Evolutionary conservation across 2,888 invertebrate species (phyloP).

Genomic region (Plagodis pulveraria): DNA sequence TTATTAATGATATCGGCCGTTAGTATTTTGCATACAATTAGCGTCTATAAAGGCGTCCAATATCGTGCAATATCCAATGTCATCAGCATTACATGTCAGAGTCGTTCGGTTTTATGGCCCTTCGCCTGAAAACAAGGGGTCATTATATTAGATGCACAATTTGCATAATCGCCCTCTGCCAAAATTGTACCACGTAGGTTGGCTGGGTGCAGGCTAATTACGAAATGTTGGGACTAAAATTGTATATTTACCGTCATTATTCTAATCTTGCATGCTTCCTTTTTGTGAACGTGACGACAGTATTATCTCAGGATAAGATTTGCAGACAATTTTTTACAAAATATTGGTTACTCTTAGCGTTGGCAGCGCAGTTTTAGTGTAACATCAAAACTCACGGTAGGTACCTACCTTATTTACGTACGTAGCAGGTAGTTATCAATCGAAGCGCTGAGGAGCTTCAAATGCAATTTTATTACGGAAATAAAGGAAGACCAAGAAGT

Average conservation of each 20-base stretch:
- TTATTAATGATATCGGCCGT: slow-evolving; percentile 6
- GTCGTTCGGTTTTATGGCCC: slow-evolving; percentile 17
- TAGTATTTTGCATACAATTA: slow-evolving; percentile 17
- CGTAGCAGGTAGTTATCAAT: too few species aligned
- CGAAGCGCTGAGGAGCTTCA: too few species aligned
- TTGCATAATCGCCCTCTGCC: slow-evolving; percentile 19
- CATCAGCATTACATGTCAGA: slow-evolving; percentile 13
- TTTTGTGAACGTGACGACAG: slow-evolving; percentile 12
- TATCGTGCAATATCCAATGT: slow-evolving; percentile 15
- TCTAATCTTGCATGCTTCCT: slow-evolving; percentile 5
- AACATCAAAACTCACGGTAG: too few species aligned
- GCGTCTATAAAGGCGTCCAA: slow-evolving; percentile 2
- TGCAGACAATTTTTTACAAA: too few species aligned
- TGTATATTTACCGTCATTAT: slow-evolving; percentile 12
- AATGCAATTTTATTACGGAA: too few species aligned
- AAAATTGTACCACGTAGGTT: slow-evolving; percentile 15
- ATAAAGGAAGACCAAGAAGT: too few species aligned
- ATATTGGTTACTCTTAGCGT: too few species aligned
- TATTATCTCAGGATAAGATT: too few species aligned
- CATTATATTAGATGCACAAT: slow-evolving; percentile 18
- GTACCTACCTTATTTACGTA: too few species aligned
- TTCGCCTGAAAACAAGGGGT: slow-evolving; percentile 16
- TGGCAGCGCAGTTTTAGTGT: too few species aligned
- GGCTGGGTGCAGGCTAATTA: slow-evolving; percentile 9
- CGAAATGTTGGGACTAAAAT: neutral